Evolutionary conservation across 2,113 vertebrate genomes (phyloP).

Genomic region (Engystomops pustulosus): DNA sequence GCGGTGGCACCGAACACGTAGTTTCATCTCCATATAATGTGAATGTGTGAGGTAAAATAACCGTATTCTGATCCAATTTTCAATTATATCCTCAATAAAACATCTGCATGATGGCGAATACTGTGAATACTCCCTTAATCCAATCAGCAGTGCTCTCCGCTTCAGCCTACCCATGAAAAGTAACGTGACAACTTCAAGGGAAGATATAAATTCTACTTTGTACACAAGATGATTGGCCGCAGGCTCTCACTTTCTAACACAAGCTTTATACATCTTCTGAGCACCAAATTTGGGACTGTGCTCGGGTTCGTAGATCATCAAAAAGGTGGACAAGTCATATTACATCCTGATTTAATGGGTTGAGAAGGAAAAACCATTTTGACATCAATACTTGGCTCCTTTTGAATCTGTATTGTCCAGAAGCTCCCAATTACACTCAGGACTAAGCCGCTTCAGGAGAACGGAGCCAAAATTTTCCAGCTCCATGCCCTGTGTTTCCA

Average conservation of each 20-base stretch:
- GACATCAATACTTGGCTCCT: too few relatives aligned
- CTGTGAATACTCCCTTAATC: background rate
- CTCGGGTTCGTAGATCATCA: too few relatives aligned
- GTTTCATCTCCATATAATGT: background rate
- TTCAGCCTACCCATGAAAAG: background rate
- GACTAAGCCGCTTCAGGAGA: too few relatives aligned
- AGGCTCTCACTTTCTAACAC: background rate
- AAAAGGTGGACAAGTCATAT: too few relatives aligned
- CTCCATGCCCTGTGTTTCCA: too few relatives aligned
- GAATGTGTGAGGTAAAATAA: background rate
- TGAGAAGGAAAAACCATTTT: too few relatives aligned
- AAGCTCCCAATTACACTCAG: too few relatives aligned
- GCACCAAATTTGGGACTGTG: too few relatives aligned
- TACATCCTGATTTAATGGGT: too few relatives aligned
- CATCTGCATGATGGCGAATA: background rate
- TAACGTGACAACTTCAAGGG: background rate
- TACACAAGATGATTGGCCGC: background rate
- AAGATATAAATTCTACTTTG: background rate
- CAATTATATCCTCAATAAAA: constrained; percentile 23
- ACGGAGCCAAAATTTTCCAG: too few relatives aligned
- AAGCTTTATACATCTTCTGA: too few relatives aligned
- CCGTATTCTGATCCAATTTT: background rate
- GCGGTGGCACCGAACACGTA: background rate
- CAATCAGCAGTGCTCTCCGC: background rate
- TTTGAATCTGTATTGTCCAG: too few relatives aligned